Base-by-base conservation (phyloP, 2,113 vertebrate species). In the Ictidomys tridecemlineatus region DNA sequence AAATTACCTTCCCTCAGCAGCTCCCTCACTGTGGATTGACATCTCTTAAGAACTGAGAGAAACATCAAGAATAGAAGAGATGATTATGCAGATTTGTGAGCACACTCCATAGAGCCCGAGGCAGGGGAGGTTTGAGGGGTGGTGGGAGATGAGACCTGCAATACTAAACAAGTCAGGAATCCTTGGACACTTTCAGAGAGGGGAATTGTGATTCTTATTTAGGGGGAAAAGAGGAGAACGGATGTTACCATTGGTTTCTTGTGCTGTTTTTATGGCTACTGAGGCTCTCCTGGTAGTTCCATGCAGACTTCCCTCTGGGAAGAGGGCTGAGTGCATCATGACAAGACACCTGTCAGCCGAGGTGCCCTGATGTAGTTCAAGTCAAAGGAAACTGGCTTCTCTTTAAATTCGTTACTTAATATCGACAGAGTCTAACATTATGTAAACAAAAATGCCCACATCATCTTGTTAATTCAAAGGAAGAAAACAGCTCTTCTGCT, bases 1-100 rank as follows among this genome's bases (percentile, higher is more conserved):
- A 95, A 88, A 93, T 56, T 63, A 26, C 24, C 86, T 94, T 42
- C 90, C 45, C 78, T 37, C 58, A 26, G 92, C 28, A 1, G 45
- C 76, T 87, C 70, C 2, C 12, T 78, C 14, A 0, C 26, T 22
- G 26, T 3, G 11, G 77, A 51, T 16, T 67, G 94, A 89, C 85
- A 67, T 37, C 89, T 78, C 67, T 26, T 26, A 51, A 89, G 92
- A 42, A 61, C 20, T 7, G 69, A 4, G 13, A 2, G 24, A 58
- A 56, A 32, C 18, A 2, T 0, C 1, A 4, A 34, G 80, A 45
- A 22, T 9, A 37, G 37, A 37, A 42, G 76, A 14, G 30, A 12
- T 32, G 12, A 26, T 65, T 39, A 17, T 69, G 37, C 58, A 34
- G 37, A 48, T 3, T 7, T 4, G 6, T 2, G 4, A 0, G 4